phyloP scores from a whole-genome alignment of 2,888 invertebrate genomes.

The Drosophila rellima region DNA sequence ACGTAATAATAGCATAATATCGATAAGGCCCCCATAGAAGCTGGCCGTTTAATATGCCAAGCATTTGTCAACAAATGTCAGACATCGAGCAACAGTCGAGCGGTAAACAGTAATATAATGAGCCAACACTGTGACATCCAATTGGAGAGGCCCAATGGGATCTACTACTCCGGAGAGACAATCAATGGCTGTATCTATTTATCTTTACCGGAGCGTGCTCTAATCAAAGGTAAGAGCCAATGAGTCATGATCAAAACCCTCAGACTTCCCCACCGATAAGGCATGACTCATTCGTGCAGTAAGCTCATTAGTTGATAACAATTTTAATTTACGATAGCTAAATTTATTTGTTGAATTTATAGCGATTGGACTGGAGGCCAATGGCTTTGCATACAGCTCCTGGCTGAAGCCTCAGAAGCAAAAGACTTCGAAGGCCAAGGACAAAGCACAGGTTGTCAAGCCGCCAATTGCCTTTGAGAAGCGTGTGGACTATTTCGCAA shows the following conservation, averaged over 20 bases:
- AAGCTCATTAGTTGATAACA: constrained; percentile 11
- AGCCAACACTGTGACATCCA: constrained; percentile 62
- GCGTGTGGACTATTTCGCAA: constrained; percentile 81
- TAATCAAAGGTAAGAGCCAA: constrained; percentile 73
- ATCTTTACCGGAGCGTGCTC: constrained; percentile 58
- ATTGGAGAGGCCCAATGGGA: constrained; percentile 65
- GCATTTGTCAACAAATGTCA: constrained; percentile 50
- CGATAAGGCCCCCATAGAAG: constrained; percentile 49
- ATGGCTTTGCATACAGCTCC: constrained; percentile 76
- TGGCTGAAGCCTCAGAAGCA: constrained; percentile 69
- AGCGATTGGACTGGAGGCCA: constrained; percentile 77
- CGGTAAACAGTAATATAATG: constrained; percentile 50
- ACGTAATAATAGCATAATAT: constrained; percentile 40
- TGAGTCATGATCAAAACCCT: constrained; percentile 57
- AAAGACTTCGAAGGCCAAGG: constrained; percentile 39
- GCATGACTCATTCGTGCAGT: constrained; percentile 46
- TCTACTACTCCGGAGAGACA: constrained; percentile 75
- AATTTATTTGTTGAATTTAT: background rate
- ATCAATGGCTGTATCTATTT: constrained; percentile 67
- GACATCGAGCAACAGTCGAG: constrained; percentile 40
- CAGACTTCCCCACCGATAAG: constrained; percentile 8
- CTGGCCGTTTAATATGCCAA: constrained; percentile 52
- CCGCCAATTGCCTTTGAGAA: constrained; percentile 52
- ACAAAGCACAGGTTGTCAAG: constrained; percentile 13
- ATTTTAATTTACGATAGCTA: background rate